Base-by-base conservation (phyloP, 2,797 vertebrate genomes). In the Prionace glauca region DNA sequence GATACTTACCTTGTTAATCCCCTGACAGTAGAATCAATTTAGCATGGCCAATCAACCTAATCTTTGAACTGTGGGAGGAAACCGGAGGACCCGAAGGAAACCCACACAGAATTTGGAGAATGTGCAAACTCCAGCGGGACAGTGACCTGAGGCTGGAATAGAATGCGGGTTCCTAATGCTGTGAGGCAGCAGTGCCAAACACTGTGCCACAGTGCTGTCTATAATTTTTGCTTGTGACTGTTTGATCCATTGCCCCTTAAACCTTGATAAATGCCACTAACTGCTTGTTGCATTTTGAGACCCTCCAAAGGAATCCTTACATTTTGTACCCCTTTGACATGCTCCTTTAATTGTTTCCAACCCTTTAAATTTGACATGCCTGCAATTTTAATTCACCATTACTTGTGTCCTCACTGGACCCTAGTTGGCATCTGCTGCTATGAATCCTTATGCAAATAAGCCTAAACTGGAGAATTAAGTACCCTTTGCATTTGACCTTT, bases 341-440 rank as follows among this genome's bases (percentile, higher is more conserved):
- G 41, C 36, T 10, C 62, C 90, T 92, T 67, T n/a, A 92, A 67
- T 92, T 92, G 8, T 24, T 92, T 69, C 20, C 65, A 92, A 69
- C 20, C 10, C 65, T 69, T 92, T 92, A 92, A 92, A 92, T 92
- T 92, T 92, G n/a, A 92, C 36, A 41, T 92, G 20, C 18, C 22
- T 69, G 90, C 90, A 41, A 41, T 24, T 36, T 36, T 41, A 2
- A 41, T 92, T 22, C 36, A 1, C 20, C 62, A 69, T 67, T 20
- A 41, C 56, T 62, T 69, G 65, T 24, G n/a, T 29, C n/a, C 62
- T 36, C 65, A 24, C n/a, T 11, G 36, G n/a, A 69, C 36, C 50
- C 14, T 24, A 26, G 14, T 67, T 24, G 65, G 62, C 62, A 67
- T 92, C n/a, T 92, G 65, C n/a, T 36, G 8, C n/a, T 22, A n/a